Evolutionary conservation across 2,113 vertebrate species (phyloP).

Genomic region (Indicator indicator): DNA sequence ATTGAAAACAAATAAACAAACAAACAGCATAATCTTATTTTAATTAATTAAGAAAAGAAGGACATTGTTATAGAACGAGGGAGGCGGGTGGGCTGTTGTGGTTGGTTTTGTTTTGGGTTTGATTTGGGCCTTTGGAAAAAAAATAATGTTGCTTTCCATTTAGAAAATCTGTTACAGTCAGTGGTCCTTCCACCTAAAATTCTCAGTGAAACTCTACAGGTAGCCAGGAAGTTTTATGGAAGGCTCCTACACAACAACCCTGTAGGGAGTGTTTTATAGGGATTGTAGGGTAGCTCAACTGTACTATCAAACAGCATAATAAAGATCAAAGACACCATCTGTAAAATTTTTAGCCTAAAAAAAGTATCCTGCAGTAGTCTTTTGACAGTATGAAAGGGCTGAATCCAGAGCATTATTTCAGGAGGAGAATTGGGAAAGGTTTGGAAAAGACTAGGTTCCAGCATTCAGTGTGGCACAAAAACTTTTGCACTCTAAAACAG

Average conservation of each 20-base stretch:
- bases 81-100: too few relatives aligned
- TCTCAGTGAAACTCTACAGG: background rate
- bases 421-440: background rate
- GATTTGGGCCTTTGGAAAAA: background rate
- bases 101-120: background rate
- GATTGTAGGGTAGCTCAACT: background rate
- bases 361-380: background rate
- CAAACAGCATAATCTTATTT: background rate
- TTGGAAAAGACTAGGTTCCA: background rate
- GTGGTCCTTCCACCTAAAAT: background rate
- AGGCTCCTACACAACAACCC: background rate
- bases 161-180: background rate
- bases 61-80: rapidly evolving
- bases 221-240: background rate
- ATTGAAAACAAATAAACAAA: background rate
- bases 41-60: background rate
- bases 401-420: background rate
- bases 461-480: background rate
- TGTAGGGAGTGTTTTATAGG: background rate
- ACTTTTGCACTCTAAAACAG: background rate
- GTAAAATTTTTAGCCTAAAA: background rate
- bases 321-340: background rate
- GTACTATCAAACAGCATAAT: background rate
- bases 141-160: background rate
- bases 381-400: background rate